These are phyloP conservation scores for Poeciliopsis gracilis DNA, from an alignment of 2,797 vertebrate genomes.

Conservation along the genomic window DNA sequence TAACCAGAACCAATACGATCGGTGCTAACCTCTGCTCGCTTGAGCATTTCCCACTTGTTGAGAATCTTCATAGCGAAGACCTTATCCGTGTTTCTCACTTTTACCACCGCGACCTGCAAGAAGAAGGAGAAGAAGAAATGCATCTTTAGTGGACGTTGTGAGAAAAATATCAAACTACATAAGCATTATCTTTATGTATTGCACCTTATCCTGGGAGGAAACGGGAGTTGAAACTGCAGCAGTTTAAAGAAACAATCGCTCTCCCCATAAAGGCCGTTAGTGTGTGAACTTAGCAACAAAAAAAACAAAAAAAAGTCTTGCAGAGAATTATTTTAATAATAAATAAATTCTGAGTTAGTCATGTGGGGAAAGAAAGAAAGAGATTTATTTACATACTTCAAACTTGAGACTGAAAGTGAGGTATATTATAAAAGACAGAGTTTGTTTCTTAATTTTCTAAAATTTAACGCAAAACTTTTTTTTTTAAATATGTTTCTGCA, in stretches of 20 bases:
- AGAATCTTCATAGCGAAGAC: conserved; percentile 99
- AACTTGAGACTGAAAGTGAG: too few relatives aligned
- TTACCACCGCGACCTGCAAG: conserved; percentile 95
- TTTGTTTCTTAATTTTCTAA: too few relatives aligned
- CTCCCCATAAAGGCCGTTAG: not conserved
- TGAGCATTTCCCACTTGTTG: conserved; percentile 99
- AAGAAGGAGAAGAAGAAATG: not conserved
- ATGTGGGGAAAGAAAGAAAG: not conserved
- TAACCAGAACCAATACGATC: not conserved
- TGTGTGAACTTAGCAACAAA: not conserved
- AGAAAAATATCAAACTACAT: not conserved
- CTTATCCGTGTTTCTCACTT: conserved; percentile 96
- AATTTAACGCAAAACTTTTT: too few relatives aligned
- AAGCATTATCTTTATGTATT: not conserved
- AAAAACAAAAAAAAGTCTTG: not conserved
- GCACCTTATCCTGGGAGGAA: not conserved
- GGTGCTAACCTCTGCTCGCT: conserved; percentile 94
- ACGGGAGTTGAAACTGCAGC: not conserved
- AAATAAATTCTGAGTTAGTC: not conserved
- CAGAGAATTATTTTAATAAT: not conserved
- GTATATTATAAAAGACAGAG: too few relatives aligned
- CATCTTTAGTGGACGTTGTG: not conserved
- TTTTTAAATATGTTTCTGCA: too few relatives aligned
- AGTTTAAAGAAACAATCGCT: not conserved
- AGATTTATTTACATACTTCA: not conserved